phyloP scores from a whole-genome alignment of 2,797 vertebrate genomes.

The Amazona finschi region DNA sequence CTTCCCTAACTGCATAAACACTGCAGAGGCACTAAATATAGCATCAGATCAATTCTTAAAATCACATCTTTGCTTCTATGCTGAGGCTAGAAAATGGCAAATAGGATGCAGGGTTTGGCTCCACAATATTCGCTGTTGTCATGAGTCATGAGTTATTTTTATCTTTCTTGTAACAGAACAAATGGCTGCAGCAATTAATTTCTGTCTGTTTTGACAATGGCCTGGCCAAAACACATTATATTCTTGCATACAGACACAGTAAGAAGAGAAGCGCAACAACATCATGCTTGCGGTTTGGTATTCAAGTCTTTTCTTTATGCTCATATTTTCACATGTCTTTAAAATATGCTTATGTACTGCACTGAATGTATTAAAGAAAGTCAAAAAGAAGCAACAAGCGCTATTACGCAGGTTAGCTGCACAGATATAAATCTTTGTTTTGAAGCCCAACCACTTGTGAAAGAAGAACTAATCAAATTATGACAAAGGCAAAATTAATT shows the following conservation, averaged over 20 bases:
- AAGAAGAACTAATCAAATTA: constrained; percentile 5
- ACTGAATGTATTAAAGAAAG: not conserved
- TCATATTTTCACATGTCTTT: not conserved
- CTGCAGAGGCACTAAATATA: not conserved
- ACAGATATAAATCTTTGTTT: not conserved
- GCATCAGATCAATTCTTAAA: not conserved
- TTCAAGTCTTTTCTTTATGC: not conserved
- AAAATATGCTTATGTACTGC: not conserved
- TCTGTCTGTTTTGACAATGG: constrained; percentile 35
- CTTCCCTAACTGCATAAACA: not conserved
- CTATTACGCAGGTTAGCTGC: not conserved
- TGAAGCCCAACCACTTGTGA: not conserved
- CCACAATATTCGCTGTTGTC: not conserved
- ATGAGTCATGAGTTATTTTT: constrained; percentile 48
- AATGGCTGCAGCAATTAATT: constrained; percentile 1
- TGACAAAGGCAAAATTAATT: not conserved
- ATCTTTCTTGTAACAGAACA: constrained; percentile 12
- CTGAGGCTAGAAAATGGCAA: constrained; percentile 23
- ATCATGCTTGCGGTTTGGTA: not conserved
- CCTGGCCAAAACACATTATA: not conserved
- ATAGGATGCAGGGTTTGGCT: constrained; percentile 13
- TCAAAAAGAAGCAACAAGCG: not conserved
- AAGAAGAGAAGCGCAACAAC: not conserved
- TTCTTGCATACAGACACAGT: not conserved
- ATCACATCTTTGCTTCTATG: not conserved